Base-by-base conservation (phyloP, 1,140 invertebrate species). In the Drosophila gunungcola region DNA sequence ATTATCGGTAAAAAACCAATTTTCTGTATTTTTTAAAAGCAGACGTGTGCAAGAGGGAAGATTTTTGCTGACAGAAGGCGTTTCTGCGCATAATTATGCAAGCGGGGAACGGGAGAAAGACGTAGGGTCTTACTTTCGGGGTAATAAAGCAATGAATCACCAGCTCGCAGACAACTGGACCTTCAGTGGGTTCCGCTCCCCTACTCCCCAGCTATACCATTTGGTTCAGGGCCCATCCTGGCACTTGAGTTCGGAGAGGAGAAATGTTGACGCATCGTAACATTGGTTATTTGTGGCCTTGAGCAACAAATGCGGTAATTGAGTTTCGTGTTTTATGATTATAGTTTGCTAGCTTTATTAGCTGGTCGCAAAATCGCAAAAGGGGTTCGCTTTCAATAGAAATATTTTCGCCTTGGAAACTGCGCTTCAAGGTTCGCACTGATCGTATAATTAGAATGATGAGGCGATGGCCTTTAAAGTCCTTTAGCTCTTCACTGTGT, bases 121-220 rank as follows among this genome's bases (percentile, higher is more conserved):
- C 38, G 51, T 43, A 27, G 43, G 56, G 62, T 51, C 58, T 61
- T 45, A 79, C 51, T 80, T 84, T 83, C 49, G 77, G 55, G 85
- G 84, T 80, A 89, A 89, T 89, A 89, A 89, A 90, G 85, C 85
- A 89, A 90, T 90, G 84, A 86, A 89, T 89, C 85, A 89, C 69
- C 65, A 41, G 27, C 36, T 48, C 13, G 42, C 75, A 69, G 63
- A 60, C 51, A 51, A 65, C 38, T 65, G 64, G 51, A 69, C 53
- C 46, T 55, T 34, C 16, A 56, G 56, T 34, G 6, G 12, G 48
- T 48, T 45, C 32, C 36, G 46, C 16, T n/a, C 32, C 25, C 7
- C 32, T 25, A 4, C 45, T 36, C 12, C 21, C 4, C 11, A 6
- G 11, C 13, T 27, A 11, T 39, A 10, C 13, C 46, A 34, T 34